Percentiles rank a stretch among this genome's conserved stretches.
Evolutionary conservation across 2,113 vertebrate species (phyloP).

Genomic region (Sisor rabdophorus): DNA sequence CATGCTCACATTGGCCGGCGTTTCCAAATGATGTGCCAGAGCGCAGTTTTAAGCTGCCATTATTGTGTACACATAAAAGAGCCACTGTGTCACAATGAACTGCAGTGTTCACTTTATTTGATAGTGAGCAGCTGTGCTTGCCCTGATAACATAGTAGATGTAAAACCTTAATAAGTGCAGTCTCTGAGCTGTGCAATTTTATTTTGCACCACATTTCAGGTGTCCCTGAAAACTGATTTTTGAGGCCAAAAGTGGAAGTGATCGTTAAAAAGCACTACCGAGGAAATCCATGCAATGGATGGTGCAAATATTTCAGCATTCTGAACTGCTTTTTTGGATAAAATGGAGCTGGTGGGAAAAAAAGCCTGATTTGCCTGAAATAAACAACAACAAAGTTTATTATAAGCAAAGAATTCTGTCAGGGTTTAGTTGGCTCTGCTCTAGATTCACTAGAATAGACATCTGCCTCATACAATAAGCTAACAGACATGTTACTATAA

Average conservation of each 20-base stretch:
- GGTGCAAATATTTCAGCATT: slow-evolving; percentile 34
- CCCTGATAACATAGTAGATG: slow-evolving; percentile 47
- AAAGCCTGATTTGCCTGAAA: slow-evolving; percentile 13
- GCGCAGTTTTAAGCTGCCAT: slow-evolving; percentile 17
- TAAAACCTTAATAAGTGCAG: slow-evolving; percentile 50
- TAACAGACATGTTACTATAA: slow-evolving; percentile 12
- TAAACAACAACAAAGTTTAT: background rate
- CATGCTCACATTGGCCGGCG: background rate
- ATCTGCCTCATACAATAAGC: slow-evolving; percentile 10
- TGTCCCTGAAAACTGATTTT: background rate
- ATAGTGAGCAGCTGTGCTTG: slow-evolving; percentile 48
- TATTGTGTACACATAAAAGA: slow-evolving; percentile 47
- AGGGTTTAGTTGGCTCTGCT: background rate
- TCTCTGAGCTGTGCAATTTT: slow-evolving; percentile 20
- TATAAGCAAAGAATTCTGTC: background rate
- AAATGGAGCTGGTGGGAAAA: slow-evolving; percentile 11
- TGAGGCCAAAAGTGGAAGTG: too few relatives aligned
- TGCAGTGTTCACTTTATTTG: slow-evolving; percentile 46
- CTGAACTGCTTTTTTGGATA: slow-evolving; percentile 2
- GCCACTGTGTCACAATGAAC: slow-evolving; percentile 35
- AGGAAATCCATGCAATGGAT: slow-evolving; percentile 15
- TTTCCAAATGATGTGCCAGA: slow-evolving; percentile 28
- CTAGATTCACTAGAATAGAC: background rate
- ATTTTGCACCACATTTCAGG: slow-evolving; percentile 12
- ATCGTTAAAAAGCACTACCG: background rate